These are phyloP conservation scores for Argentina silus DNA, from an alignment of 2,797 vertebrate species.

Conservation along the genomic window DNA sequence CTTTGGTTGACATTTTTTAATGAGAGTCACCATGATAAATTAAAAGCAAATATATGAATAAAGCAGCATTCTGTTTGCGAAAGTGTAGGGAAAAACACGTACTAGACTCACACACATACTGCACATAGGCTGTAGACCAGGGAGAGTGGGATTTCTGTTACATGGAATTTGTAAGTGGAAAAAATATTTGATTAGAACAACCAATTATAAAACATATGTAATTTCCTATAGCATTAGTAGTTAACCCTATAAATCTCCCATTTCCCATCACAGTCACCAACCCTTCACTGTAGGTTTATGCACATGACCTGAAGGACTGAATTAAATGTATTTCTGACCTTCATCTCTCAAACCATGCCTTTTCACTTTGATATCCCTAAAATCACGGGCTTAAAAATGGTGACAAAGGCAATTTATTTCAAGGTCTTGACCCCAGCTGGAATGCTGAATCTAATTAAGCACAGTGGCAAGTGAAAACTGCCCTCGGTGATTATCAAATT, in stretches of 20 bases:
- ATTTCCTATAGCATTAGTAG: background rate
- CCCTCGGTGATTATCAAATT: background rate
- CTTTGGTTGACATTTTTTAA: background rate
- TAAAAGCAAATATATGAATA: background rate
- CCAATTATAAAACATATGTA: background rate
- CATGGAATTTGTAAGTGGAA: slow-evolving; percentile 1
- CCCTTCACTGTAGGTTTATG: background rate
- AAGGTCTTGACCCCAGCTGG: slow-evolving; percentile 3
- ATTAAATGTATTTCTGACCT: slow-evolving; percentile 26
- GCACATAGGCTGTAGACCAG: too few relatives aligned
- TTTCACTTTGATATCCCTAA: slow-evolving; percentile 13
- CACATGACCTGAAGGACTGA: background rate
- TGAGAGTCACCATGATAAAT: background rate
- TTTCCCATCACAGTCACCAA: background rate
- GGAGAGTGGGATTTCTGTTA: background rate
- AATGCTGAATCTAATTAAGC: background rate
- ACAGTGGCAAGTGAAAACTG: background rate
- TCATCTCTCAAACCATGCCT: slow-evolving; percentile 16
- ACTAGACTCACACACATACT: too few relatives aligned
- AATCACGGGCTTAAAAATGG: background rate
- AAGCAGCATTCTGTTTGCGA: background rate
- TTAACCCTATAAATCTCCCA: slow-evolving; percentile 25
- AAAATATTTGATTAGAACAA: slow-evolving; percentile 28
- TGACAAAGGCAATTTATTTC: background rate
- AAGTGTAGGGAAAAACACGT: background rate